phyloP scores from a whole-genome alignment of 2,888 invertebrate genomes.

The Asteroscopus sphinx region DNA sequence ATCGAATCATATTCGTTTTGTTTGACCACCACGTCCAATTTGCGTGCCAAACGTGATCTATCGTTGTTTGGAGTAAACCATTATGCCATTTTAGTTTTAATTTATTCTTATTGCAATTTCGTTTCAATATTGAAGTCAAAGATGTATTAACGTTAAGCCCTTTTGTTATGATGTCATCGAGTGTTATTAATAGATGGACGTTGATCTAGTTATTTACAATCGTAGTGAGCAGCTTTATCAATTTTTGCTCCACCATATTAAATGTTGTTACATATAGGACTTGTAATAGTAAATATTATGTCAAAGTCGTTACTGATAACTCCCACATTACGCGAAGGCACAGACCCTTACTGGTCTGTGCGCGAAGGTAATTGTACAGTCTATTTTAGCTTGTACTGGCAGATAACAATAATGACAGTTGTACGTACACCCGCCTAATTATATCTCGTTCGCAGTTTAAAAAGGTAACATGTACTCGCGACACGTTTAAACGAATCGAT shows the following conservation, averaged over 20 bases:
- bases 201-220: background rate
- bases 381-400: no score
- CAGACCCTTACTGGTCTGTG: no score
- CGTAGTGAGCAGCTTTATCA: no score
- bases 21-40: conserved; percentile 12
- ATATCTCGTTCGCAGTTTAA: no score
- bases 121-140: conserved; percentile 7
- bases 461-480: no score
- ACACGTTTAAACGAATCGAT: no score
- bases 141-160: background rate
- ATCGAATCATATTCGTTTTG: conserved; percentile 33
- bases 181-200: no score
- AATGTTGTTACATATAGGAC: background rate
- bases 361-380: background rate
- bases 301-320: background rate
- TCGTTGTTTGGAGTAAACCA: conserved; percentile 26
- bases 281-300: background rate
- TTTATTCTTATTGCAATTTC: conserved; percentile 20
- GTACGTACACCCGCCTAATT: no score
- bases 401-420: no score
- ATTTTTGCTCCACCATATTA: background rate
- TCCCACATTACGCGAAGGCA: background rate
- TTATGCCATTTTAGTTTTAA: conserved; percentile 27
- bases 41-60: conserved; percentile 41
- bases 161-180: conserved; percentile 2